Conservation (phyloP, 2,797 vertebrate genomes). For the Falco concolor region DNA sequence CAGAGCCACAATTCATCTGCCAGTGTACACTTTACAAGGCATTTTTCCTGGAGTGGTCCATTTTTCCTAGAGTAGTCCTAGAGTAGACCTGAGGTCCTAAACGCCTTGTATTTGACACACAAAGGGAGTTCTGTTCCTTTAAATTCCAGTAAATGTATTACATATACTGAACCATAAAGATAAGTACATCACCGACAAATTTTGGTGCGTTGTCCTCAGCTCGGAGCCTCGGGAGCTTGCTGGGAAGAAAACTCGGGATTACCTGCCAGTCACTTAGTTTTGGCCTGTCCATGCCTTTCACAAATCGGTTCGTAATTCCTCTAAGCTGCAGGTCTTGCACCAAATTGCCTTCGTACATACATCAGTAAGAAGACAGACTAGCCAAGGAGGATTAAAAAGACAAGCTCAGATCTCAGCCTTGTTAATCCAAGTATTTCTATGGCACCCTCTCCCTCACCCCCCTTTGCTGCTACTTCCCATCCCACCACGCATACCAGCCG, state of each 20-base stretch:
- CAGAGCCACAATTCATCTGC: neutral
- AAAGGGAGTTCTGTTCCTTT: neutral
- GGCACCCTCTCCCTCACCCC: neutral
- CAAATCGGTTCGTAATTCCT: neutral
- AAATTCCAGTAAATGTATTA: too few species aligned
- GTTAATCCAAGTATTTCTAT: neutral
- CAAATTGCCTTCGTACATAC: neutral
- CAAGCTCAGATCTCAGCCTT: neutral
- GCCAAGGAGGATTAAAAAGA: neutral
- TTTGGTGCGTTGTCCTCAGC: neutral
- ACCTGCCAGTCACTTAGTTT: neutral
- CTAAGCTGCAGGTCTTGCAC: neutral
- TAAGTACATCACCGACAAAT: fast-evolving
- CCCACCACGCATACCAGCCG: neutral
- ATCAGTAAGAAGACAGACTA: neutral
- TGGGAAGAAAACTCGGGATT: neutral
- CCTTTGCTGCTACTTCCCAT: neutral
- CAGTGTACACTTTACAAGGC: neutral
- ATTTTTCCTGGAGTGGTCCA: neutral
- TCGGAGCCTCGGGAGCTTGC: neutral
- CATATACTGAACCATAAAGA: neutral
- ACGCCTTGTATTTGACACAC: fast-evolving
- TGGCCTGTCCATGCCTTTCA: neutral
- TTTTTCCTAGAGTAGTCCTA: neutral
- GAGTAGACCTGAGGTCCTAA: neutral